Conservation (phyloP, 2,113 vertebrate species). For the Oncorhynchus nerka region DNA sequence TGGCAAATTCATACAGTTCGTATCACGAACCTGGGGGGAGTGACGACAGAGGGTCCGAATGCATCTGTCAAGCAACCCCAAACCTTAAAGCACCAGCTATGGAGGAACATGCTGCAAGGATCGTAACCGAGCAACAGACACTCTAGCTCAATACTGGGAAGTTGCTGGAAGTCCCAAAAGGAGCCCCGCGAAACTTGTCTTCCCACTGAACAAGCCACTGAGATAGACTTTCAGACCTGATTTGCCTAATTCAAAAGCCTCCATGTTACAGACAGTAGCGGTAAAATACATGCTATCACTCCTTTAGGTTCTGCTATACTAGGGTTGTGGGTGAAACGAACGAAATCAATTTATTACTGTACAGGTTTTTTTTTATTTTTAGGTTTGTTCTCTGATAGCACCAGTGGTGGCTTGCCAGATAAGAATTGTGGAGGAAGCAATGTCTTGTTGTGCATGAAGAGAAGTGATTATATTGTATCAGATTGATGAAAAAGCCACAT, state of each 20-base stretch:
- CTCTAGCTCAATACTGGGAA: too few relatives aligned
- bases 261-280: background rate
- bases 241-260: conserved; percentile 51
- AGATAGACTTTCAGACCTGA: background rate
- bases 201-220: background rate
- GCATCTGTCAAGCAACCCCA: background rate
- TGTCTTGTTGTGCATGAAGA: conserved; percentile 34
- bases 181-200: background rate
- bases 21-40: too few relatives aligned
- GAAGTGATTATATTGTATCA: conserved; percentile 3
- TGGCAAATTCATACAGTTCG: background rate
- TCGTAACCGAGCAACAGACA: background rate
- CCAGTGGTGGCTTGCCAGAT: conserved; percentile 3
- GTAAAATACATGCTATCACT: conserved; percentile 23
- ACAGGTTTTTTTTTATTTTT: too few relatives aligned
- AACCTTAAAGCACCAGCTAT: background rate
- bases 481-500: background rate
- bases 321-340: background rate
- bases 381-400: too few relatives aligned
- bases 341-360: background rate
- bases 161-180: conserved; percentile 5
- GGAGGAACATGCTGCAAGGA: background rate
- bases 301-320: background rate
- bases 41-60: background rate
- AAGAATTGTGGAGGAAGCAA: background rate